Evolutionary conservation across 1,140 invertebrate genomes (phyloP), one percentile per base, ranked within the genome.

Genomic region (Latrodectus geometricus): DNA sequence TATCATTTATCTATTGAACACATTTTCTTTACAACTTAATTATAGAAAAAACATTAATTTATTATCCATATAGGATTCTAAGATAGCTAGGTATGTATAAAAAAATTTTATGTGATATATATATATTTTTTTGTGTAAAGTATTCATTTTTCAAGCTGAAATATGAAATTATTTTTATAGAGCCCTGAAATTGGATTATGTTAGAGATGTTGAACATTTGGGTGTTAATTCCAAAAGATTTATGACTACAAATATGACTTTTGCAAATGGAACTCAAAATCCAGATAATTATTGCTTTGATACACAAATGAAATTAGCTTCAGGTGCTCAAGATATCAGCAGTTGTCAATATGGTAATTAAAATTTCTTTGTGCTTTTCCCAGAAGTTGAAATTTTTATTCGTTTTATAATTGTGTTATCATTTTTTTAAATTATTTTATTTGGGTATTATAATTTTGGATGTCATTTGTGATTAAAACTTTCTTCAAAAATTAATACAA

Each of bases 181-280:
- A 17, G 75, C 86, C 50, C 23, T 81, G 14, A 87, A 61, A 35
- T 65, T 87, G 52, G 66, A 82, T 56, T 82, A 82, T 87, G 48
- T 17, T 48, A 50, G 56, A 21, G 86, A 87, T 69, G 52, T 76
- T 76, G 73, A 87, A 17, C 77, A 87, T 50, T 65, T 76, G 49
- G 86, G 86, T n/a, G 79, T 87, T 21, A 49, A 17, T n/a, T 76
- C 74, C 14, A 75, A 50, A 52, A 54, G 86, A 69, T 87, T 87
- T 21, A 70, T 73, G 61, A 52, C 86, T n/a, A 82, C 70, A 17
- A 80, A 87, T 74, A 73, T 79, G 70, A 87, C 85, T 21, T 74
- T 87, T 56, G 86, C 86, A 11, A 87, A 87, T 82, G 86, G 86
- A 61, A 87, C 78, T 14, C 5, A 76, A 7, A 87, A 87, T 70